Evolutionary conservation across 2,888 invertebrate species (phyloP), one percentile per base, ranked within the genome.

Genomic region (Pammene aurita): DNA sequence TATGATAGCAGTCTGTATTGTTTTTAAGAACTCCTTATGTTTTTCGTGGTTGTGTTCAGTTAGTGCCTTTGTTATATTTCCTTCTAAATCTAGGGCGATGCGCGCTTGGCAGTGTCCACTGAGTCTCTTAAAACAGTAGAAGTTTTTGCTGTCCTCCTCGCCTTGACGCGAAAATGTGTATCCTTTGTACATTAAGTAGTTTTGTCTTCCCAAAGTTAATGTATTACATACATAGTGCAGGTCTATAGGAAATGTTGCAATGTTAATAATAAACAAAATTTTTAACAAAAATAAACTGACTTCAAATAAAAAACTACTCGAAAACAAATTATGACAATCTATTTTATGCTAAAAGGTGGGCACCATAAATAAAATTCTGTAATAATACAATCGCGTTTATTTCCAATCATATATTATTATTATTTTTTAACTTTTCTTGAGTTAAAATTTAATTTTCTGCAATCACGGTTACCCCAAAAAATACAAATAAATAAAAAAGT

Each of bases 111-210:
- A 74, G 66, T n/a, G 74, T 72, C 9, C 71, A 61, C 67, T 75
- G 75, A 6, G 57, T 54, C 34, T 73, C 56, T 14, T 73, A 10
- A 57, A 66, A 9, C 56, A 66, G 26, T 26, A 26, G 35, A 34
- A 66, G 5, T 13, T 26, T 48, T 41, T 38, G 11, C 18, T 56
- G 9, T 16, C 18, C 14, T 16, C 74, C 0, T 42, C 54, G 2
- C 75, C 74, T n/a, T 74, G 72, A 63, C 65, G 77, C 0, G 78
- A 79, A 66, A 75, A 81, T 2, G 77, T 75, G 56, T 76, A 75
- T 0, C 74, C 71, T 57, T 72, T 60, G 48, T 72, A 75, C 67
- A 75, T 48, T 0, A 77, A 26, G 50, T 9, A 76, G 65, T 66
- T 26, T 61, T 56, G 16, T 69, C 72, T 13, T 57, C 7, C 41